Evolutionary conservation across 2,888 invertebrate species (phyloP).

Genomic region (Tenthredo amoena): DNA sequence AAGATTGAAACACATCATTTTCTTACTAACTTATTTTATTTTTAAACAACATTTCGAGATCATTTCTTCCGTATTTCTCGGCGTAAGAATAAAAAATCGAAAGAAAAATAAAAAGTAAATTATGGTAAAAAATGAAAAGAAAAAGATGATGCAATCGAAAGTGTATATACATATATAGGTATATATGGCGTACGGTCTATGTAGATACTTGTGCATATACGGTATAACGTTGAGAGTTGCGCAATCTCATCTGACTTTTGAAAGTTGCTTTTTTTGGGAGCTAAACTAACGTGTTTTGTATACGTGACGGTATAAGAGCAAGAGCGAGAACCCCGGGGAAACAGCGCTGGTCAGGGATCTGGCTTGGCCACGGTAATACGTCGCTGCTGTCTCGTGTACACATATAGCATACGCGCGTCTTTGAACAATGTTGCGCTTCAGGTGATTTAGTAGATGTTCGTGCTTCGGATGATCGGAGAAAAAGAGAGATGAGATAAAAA

Average conservation of each 20-base stretch:
- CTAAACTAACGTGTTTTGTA: conserved; percentile 45
- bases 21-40: neutral
- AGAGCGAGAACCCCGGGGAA: conserved; percentile 17
- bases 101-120: neutral
- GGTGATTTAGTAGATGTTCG: conserved; percentile 26
- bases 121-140: neutral
- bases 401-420: neutral
- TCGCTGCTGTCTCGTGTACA: neutral
- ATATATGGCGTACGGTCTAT: neutral
- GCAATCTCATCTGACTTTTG: conserved; percentile 37
- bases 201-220: conserved; percentile 31
- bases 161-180: neutral
- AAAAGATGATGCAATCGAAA: conserved; percentile 11
- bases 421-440: conserved; percentile 18
- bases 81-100: neutral
- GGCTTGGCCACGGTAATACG: conserved; percentile 3
- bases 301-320: conserved; percentile 10
- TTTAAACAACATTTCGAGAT: neutral
- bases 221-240: conserved; percentile 30
- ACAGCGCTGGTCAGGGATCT: conserved; percentile 39
- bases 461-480: conserved; percentile 3
- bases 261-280: conserved; percentile 51
- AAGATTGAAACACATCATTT: neutral
- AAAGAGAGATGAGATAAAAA: neutral
- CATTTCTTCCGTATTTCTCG: neutral